phyloP scores from a whole-genome alignment of 1,140 invertebrate species.

The Cheumatopsyche charites region DNA sequence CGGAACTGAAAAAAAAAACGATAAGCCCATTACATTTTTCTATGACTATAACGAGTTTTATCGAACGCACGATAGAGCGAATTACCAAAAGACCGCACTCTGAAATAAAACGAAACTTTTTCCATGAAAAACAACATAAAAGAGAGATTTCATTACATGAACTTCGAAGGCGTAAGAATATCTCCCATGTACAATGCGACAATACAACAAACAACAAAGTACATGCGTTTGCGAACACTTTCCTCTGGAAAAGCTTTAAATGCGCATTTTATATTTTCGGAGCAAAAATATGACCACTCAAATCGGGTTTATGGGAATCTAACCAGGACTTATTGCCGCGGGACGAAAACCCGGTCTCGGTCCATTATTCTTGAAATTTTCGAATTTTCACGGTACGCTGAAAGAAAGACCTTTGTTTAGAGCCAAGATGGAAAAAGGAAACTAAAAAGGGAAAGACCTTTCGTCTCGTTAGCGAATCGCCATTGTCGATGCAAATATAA shows the following conservation, averaged over 20 bases:
- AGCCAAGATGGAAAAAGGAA: background rate
- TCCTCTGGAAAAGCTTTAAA: background rate
- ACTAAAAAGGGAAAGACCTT: too few species aligned
- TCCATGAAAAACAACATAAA: background rate
- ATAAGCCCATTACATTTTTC: too few species aligned
- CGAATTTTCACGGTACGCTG: background rate
- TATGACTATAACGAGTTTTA: background rate
- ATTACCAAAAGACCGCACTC: too few species aligned
- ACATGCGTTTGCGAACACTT: background rate
- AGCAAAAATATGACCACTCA: conserved; percentile 14
- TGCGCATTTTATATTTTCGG: background rate
- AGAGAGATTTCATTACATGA: background rate
- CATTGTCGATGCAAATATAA: too few species aligned
- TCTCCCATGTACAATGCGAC: background rate
- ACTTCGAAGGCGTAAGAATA: background rate
- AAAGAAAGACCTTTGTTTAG: background rate
- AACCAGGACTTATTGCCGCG: conserved; percentile 24
- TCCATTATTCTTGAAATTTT: conserved; percentile 19
- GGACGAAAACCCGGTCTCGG: background rate
- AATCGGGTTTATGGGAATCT: conserved; percentile 22
- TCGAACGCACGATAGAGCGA: background rate
- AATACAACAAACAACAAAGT: background rate
- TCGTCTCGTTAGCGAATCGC: too few species aligned
- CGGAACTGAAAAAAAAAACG: too few species aligned
- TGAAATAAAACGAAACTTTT: background rate